Conservation (phyloP, 92 coral and sea anemone species). For the Parazoanthus atlanticus region DNA sequence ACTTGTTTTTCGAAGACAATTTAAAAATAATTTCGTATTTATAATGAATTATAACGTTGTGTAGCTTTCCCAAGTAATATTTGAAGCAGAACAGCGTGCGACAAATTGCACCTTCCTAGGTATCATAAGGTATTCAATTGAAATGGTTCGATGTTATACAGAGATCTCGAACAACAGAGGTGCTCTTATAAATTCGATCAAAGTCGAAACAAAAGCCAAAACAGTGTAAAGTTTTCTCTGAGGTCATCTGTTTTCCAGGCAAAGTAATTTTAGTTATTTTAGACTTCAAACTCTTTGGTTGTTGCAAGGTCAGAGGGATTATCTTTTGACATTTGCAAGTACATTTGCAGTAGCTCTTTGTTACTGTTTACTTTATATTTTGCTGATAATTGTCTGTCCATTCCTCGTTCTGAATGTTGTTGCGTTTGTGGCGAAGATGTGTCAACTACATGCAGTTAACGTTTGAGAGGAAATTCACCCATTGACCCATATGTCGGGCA, state of each 20-base stretch:
- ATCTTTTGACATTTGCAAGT: not conserved
- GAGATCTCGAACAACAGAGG: not conserved
- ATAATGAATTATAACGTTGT: not conserved
- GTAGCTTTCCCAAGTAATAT: not conserved
- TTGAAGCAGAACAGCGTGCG: not conserved
- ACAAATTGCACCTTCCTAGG: not conserved
- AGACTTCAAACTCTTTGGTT: not conserved
- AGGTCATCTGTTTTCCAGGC: too few species aligned
- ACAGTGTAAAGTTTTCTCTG: too few species aligned
- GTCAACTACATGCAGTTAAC: not conserved
- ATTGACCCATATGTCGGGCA: not conserved
- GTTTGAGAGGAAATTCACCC: not conserved
- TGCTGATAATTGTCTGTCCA: not conserved
- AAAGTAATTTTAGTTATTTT: not conserved
- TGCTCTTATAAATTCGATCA: too few species aligned
- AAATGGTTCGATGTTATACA: not conserved
- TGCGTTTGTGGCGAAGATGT: not conserved
- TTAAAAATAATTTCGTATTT: not conserved
- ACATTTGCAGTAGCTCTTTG: constrained; percentile 14
- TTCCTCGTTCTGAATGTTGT: not conserved
- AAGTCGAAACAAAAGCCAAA: too few species aligned
- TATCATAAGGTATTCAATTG: not conserved
- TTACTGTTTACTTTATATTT: not conserved
- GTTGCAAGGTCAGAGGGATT: not conserved
- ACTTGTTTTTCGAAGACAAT: not conserved